These are phyloP conservation scores for Protaetia brevitarsis DNA, from an alignment of 1,140 invertebrate species.

Conservation along the genomic window DNA sequence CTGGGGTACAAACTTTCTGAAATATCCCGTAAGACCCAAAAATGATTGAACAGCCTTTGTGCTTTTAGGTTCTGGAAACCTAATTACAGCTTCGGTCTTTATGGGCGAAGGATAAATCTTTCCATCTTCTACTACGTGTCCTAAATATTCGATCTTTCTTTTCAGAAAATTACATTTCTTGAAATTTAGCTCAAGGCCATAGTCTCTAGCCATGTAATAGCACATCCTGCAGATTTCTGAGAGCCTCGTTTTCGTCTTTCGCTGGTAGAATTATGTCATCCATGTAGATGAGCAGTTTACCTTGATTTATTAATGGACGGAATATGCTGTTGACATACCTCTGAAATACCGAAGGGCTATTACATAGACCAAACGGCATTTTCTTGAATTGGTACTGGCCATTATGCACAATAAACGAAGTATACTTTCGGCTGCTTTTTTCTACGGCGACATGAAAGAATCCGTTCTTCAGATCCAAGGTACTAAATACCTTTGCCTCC, in stretches of 20 bases:
- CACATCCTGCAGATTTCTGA: too few species aligned
- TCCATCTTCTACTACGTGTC: conserved; percentile 33
- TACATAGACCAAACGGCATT: conserved; percentile 11
- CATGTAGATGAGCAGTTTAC: too few species aligned
- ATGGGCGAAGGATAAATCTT: conserved; percentile 33
- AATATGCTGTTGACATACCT: conserved; percentile 39
- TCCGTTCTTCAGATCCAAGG: too few species aligned
- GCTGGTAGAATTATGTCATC: too few species aligned
- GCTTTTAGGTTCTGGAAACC: conserved; percentile 31
- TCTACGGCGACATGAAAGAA: conserved; percentile 31
- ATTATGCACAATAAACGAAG: too few species aligned
- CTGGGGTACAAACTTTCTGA: conserved; percentile 34
- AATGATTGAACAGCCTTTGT: conserved; percentile 31
- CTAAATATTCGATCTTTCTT: conserved; percentile 33
- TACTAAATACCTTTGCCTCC: conserved; percentile 30
- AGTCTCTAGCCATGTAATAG: conserved; percentile 12
- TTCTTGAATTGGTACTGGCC: conserved; percentile 18
- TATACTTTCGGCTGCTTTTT: conserved; percentile 25
- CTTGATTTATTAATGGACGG: too few species aligned
- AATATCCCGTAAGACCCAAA: conserved; percentile 35
- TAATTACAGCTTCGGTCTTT: too few species aligned
- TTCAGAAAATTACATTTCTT: conserved; percentile 27
- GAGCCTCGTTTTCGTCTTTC: too few species aligned
- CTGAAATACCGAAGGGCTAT: conserved; percentile 40
- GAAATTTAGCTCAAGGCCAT: conserved; percentile 17